Evolutionary conservation across 2,888 invertebrate species (phyloP).

Genomic region (Synanthedon vespiformis): DNA sequence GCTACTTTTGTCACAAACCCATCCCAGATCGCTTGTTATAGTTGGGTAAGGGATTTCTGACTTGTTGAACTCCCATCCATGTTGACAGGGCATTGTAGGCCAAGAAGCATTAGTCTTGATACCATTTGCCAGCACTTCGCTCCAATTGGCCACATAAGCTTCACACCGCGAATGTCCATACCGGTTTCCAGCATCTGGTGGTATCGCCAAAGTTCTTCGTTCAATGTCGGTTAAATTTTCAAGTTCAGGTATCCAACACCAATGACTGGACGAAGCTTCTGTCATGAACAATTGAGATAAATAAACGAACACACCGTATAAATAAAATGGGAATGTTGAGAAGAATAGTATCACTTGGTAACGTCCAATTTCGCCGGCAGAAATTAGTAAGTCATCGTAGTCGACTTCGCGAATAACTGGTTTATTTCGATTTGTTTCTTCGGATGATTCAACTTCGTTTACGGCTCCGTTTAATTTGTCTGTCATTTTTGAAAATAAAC

Average conservation of each 20-base stretch:
- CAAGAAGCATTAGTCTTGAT: neutral
- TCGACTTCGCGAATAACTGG: constrained; percentile 1
- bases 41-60: constrained; percentile 8
- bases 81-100: constrained; percentile 2
- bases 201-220: constrained; percentile 6
- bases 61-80: constrained; percentile 9
- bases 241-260: constrained; percentile 9
- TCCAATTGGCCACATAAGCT: constrained; percentile 7
- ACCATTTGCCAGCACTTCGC: constrained; percentile 2
- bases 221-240: constrained; percentile 6
- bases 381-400: constrained; percentile 6
- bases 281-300: constrained; percentile 7
- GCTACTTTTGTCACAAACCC: constrained; percentile 8
- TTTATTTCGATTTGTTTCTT: neutral
- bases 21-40: constrained; percentile 6
- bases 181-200: constrained; percentile 1
- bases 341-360: constrained; percentile 6
- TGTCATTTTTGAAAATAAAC: too few species aligned
- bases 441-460: too few species aligned
- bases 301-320: constrained; percentile 6
- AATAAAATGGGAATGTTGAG: constrained; percentile 6
- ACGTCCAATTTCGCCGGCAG: constrained; percentile 6
- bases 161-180: constrained; percentile 4
- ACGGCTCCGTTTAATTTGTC: too few species aligned
- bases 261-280: constrained; percentile 5